Conservation (phyloP, 2,888 invertebrate species). For the Eueremaeus valkanovi region DNA sequence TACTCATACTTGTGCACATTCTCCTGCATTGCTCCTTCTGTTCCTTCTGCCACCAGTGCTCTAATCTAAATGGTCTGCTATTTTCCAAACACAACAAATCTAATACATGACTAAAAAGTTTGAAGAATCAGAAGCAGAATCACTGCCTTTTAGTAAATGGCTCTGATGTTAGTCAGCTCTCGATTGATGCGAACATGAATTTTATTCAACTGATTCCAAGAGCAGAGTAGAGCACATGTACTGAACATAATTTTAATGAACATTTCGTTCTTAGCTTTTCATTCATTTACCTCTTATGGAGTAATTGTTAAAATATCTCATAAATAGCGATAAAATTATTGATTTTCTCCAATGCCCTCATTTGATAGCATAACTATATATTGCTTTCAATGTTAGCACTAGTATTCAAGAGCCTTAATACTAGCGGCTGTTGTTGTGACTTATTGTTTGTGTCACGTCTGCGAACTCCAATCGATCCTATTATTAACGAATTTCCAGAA, state of each 20-base stretch:
- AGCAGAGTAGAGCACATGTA: neutral
- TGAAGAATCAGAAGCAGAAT: neutral
- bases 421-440: conserved; percentile 22
- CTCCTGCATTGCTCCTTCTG: neutral
- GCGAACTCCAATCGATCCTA: neutral
- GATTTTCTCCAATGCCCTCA: conserved; percentile 7
- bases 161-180: neutral
- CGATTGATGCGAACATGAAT: neutral
- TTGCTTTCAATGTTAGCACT: neutral
- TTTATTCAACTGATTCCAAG: neutral
- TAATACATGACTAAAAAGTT: neutral
- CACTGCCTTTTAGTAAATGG: conserved; percentile 8
- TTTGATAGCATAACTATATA: neutral
- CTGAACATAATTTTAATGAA: neutral
- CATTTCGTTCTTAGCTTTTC: neutral
- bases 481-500: conserved; percentile 10
- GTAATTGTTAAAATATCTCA: conserved; percentile 17
- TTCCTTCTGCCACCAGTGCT: no score
- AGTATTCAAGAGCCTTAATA: neutral
- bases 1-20: no score
- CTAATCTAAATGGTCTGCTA: neutral
- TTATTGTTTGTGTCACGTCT: conserved; percentile 22
- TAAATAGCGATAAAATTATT: neutral
- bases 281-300: neutral
- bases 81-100: neutral